These are phyloP conservation scores for Pundamilia nyererei DNA, from an alignment of 2,113 vertebrate species.

Conservation along the genomic window DNA sequence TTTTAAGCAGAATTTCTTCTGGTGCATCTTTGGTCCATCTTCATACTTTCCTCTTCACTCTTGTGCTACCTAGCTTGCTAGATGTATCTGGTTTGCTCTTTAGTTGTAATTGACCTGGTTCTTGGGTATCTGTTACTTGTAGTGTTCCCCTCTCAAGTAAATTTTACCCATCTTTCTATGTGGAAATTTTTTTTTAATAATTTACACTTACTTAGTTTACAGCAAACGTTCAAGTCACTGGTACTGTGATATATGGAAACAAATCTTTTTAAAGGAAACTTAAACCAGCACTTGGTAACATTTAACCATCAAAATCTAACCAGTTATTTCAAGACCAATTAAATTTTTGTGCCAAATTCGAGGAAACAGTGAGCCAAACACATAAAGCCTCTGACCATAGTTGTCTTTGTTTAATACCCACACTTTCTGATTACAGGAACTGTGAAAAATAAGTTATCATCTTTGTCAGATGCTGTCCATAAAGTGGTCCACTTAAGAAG, in stretches of 20 bases:
- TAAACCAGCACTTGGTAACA: not conserved
- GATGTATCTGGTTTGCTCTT: not conserved
- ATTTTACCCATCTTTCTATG: not conserved
- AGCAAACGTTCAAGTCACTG: not conserved
- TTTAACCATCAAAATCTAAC: not conserved
- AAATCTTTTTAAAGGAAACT: not conserved
- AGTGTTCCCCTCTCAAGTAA: not conserved
- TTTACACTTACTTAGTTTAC: not conserved
- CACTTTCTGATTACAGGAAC: not conserved
- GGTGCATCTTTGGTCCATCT: not conserved
- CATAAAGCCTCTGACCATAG: not conserved
- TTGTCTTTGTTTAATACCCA: not conserved
- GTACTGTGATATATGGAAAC: not conserved
- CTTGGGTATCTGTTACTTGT: not conserved
- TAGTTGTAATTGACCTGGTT: not conserved
- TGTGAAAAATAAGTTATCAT: not conserved
- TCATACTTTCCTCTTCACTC: not conserved
- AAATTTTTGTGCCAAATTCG: not conserved
- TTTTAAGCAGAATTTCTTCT: not conserved
- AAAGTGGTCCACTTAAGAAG: not conserved
- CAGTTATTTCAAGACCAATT: not conserved
- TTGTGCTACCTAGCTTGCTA: not conserved
- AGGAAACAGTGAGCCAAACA: not conserved
- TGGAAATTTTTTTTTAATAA: not conserved
- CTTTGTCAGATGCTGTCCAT: not conserved